These are phyloP conservation scores for Corythucha ciliata DNA, from an alignment of 2,888 invertebrate genomes.

Conservation along the genomic window DNA sequence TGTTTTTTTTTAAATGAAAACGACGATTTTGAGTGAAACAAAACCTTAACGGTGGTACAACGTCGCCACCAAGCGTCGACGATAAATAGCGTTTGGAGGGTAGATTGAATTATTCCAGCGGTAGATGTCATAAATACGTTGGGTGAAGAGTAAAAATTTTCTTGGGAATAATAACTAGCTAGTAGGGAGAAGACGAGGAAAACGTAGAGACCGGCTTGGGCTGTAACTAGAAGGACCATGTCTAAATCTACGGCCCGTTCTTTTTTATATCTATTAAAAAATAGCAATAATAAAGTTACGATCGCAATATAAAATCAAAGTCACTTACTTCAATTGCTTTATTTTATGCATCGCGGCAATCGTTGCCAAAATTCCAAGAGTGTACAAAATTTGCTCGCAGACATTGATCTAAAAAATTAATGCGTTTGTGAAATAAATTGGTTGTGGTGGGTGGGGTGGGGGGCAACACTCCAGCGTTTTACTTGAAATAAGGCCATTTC, in stretches of 20 bases:
- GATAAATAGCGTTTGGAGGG: constrained; percentile 69
- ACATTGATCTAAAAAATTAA: constrained; percentile 45
- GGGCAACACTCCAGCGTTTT: not conserved
- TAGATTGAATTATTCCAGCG: constrained; percentile 66
- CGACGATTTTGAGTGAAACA: not conserved
- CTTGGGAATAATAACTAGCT: constrained; percentile 57
- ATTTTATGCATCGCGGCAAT: constrained; percentile 58
- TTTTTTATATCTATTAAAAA: constrained; percentile 21
- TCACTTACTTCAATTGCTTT: constrained; percentile 55
- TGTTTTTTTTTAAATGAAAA: not conserved
- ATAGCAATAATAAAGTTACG: too few species aligned
- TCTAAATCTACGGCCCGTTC: constrained; percentile 50
- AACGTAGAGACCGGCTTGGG: constrained; percentile 79
- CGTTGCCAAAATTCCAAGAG: constrained; percentile 54
- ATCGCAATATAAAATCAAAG: not conserved
- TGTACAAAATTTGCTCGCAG: constrained; percentile 64
- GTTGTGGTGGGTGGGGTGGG: too few species aligned
- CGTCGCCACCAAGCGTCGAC: constrained; percentile 53
- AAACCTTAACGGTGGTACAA: constrained; percentile 42
- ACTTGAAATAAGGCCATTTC: constrained; percentile 61
- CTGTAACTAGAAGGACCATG: constrained; percentile 71
- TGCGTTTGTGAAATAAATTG: not conserved
- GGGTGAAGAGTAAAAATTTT: constrained; percentile 41
- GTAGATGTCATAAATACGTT: constrained; percentile 63
- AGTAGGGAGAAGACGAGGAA: constrained; percentile 82